Evolutionary conservation across 1,140 invertebrate species (phyloP).

Genomic region (Drosophila azteca): DNA sequence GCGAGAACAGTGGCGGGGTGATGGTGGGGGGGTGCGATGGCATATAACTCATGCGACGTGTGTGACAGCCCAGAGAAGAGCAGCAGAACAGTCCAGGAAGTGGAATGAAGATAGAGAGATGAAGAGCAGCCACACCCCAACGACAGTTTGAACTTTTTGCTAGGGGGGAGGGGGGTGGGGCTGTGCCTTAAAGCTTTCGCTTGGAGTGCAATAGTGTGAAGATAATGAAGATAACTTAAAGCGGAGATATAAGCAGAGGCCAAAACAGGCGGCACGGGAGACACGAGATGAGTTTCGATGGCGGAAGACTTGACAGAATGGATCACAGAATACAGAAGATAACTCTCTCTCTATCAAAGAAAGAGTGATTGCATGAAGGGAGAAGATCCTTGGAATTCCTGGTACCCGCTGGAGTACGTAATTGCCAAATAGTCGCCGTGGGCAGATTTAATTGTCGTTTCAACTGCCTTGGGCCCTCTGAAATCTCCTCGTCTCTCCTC

Average conservation of each 20-base stretch:
- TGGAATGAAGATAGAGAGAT: neutral
- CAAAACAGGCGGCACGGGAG: too few species aligned
- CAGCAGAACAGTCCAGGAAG: neutral
- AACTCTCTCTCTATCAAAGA: too few species aligned
- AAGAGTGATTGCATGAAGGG: too few species aligned
- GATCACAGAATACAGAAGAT: too few species aligned
- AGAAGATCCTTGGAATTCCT: neutral
- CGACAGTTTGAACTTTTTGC: constrained; percentile 11
- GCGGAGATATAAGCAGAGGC: too few species aligned
- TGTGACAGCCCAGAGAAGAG: constrained; percentile 44
- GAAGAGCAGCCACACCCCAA: neutral
- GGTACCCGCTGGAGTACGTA: constrained; percentile 18
- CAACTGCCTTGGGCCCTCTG: constrained; percentile 35
- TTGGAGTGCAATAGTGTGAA: too few species aligned
- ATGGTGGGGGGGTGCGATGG: constrained; percentile 7
- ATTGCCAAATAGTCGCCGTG: constrained; percentile 37
- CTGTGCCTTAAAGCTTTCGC: too few species aligned
- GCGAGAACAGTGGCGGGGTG: constrained; percentile 17
- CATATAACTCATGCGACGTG: constrained; percentile 62
- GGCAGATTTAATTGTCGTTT: constrained; percentile 57
- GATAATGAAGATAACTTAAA: too few species aligned
- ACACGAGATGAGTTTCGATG: too few species aligned
- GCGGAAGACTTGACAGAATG: too few species aligned
- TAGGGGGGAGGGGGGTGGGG: neutral
- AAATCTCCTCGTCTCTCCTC: neutral